Evolutionary conservation across 2,113 vertebrate species (phyloP).

Genomic region (Clarias macrocephalus): DNA sequence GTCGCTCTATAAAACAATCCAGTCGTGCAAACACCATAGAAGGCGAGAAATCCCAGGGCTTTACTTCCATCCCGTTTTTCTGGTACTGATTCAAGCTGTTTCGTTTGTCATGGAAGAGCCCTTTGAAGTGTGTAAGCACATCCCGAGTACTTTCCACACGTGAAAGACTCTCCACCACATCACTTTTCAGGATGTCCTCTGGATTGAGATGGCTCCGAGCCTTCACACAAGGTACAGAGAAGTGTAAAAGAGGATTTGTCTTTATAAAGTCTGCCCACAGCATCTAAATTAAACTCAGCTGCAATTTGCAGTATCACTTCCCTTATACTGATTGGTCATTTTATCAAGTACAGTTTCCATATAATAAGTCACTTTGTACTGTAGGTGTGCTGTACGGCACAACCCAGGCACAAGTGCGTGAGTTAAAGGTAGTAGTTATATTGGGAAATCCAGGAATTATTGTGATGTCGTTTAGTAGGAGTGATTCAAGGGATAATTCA

Average conservation of each 20-base stretch:
- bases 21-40: constrained; percentile 78
- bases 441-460: not conserved
- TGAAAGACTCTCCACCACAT: constrained; percentile 78
- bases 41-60: constrained; percentile 79
- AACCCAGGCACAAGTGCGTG: not conserved
- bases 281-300: not conserved
- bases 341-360: not conserved
- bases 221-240: constrained; percentile 60
- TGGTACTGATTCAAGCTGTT: constrained; percentile 74
- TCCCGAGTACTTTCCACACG: constrained; percentile 74
- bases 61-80: constrained; percentile 67
- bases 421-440: not conserved
- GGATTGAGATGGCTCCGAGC: constrained; percentile 76
- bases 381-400: not conserved
- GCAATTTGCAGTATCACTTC: not conserved
- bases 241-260: not conserved
- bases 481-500: not conserved
- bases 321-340: not conserved
- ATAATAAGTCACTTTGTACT: not conserved
- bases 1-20: constrained; percentile 76
- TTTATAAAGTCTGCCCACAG: not conserved
- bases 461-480: not conserved
- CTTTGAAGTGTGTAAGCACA: constrained; percentile 76
- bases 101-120: constrained; percentile 72
- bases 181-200: constrained; percentile 86